A percentile compares a stretch with the other conserved stretches of the same genome.
Evolutionary conservation across 2,797 vertebrate species (phyloP).

Genomic region (Hapalemur alaotrensis): DNA sequence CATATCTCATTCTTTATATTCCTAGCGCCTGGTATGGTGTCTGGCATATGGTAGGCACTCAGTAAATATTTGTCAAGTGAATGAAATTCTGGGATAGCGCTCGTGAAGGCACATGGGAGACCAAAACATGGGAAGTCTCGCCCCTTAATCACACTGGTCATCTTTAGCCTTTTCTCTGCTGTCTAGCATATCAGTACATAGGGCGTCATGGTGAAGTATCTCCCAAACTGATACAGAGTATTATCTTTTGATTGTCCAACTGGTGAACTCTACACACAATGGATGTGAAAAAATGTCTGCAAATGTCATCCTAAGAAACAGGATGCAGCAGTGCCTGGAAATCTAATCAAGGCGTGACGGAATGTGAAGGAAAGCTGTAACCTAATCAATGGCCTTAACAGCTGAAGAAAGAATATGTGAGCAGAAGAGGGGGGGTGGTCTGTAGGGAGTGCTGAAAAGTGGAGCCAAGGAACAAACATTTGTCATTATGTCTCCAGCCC

Average conservation of each 20-base stretch:
- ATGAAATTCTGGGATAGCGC: not conserved
- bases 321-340: constrained; percentile 71
- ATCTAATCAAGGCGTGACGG: constrained; percentile 75
- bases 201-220: not conserved
- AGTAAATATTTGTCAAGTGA: not conserved
- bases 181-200: not conserved
- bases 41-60: not conserved
- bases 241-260: constrained; percentile 2
- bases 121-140: not conserved
- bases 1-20: not conserved
- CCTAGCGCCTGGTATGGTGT: not conserved
- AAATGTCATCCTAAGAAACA: constrained; percentile 66
- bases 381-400: constrained; percentile 69
- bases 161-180: not conserved
- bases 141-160: not conserved
- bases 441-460: constrained; percentile 68
- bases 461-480: constrained; percentile 77
- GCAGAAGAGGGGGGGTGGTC: constrained; percentile 57
- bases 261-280: constrained; percentile 15
- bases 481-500: constrained; percentile 72
- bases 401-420: constrained; percentile 74
- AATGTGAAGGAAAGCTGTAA: constrained; percentile 70
- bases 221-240: constrained; percentile 10
- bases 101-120: not conserved
- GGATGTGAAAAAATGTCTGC: constrained; percentile 49